Percentiles rank a stretch among this genome's conserved stretches.
These are phyloP conservation scores for Phyllostomus discolor DNA, from an alignment of 2,113 vertebrate species.

Conservation along the genomic window DNA sequence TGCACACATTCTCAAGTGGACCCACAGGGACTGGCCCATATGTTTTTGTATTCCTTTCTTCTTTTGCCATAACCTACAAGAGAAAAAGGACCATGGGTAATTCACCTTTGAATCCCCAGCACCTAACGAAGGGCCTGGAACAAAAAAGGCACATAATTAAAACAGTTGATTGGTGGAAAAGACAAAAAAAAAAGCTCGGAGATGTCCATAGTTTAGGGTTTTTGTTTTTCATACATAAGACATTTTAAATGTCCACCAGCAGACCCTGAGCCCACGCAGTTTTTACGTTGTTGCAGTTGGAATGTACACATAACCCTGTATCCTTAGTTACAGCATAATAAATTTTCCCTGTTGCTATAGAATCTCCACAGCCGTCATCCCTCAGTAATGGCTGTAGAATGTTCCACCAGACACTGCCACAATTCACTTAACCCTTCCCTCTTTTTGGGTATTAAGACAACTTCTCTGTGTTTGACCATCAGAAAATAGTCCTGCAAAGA, in stretches of 20 bases:
- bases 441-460: constrained; percentile 11
- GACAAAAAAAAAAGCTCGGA: background rate
- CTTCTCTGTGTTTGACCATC: background rate
- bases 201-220: background rate
- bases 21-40: background rate
- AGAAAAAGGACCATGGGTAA: background rate
- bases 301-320: constrained; percentile 29
- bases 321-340: constrained; percentile 59
- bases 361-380: constrained; percentile 39
- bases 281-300: constrained; percentile 22
- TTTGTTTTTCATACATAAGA: background rate
- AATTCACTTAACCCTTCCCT: constrained; percentile 29
- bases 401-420: constrained; percentile 41
- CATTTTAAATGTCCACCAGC: constrained; percentile 9
- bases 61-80: background rate
- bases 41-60: constrained; percentile 4
- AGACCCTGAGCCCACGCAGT: background rate
- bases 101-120: background rate
- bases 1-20: background rate
- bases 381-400: constrained; percentile 36
- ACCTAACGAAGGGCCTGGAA: background rate
- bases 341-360: constrained; percentile 49
- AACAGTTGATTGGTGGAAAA: background rate
- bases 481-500: background rate
- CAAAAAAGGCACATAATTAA: constrained; percentile 6